Evolutionary conservation across 2,113 vertebrate species (phyloP).

Genomic region (Pteronura brasiliensis): DNA sequence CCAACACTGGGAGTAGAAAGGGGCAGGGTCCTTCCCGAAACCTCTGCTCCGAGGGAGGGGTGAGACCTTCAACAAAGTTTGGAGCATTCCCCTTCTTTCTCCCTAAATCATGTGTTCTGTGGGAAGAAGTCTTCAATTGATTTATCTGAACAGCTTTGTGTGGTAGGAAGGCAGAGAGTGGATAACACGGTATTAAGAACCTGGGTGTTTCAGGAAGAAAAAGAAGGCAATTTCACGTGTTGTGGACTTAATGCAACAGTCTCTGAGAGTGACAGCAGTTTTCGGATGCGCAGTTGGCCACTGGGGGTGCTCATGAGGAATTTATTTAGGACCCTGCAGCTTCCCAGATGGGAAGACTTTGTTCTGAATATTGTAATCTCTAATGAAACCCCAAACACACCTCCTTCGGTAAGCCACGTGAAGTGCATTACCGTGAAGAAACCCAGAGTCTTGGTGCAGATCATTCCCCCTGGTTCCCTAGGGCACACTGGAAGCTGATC

Average conservation of each 20-base stretch:
- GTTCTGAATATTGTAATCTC: not conserved
- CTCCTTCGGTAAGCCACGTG: not conserved
- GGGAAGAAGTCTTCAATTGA: not conserved
- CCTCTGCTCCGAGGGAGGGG: not conserved
- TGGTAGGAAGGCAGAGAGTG: not conserved
- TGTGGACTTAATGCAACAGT: conserved; percentile 4
- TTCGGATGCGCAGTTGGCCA: not conserved
- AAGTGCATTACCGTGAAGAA: not conserved
- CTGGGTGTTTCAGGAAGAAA: conserved; percentile 38
- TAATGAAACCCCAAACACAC: not conserved
- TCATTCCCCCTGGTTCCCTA: not conserved
- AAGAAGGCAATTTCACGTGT: conserved; percentile 25
- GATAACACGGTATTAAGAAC: not conserved
- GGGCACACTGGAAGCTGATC: not conserved
- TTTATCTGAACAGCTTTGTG: not conserved
- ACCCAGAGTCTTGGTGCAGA: not conserved
- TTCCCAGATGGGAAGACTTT: not conserved
- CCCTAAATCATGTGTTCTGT: not conserved
- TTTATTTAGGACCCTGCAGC: not conserved
- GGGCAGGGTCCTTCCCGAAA: not conserved
- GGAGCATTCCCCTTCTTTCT: not conserved
- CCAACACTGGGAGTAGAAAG: not conserved
- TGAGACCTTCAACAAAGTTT: not conserved
- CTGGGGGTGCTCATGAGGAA: not conserved
- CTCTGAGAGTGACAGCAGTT: not conserved